Evolutionary conservation across 1,140 invertebrate genomes (phyloP).

Genomic region (Aphelinus certus): DNA sequence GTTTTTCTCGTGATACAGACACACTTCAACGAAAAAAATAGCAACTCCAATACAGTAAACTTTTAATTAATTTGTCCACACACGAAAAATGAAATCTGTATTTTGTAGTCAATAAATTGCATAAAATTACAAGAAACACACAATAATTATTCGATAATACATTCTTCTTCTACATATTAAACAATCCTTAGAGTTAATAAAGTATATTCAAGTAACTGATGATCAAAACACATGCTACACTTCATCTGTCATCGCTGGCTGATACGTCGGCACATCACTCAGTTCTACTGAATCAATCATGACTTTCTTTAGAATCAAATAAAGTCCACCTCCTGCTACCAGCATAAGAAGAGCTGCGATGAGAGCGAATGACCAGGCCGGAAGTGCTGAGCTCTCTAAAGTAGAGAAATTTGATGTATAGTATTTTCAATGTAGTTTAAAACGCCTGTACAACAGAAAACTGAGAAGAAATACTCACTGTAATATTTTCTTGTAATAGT

Average conservation of each 20-base stretch:
- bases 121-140: slow-evolving; percentile 25
- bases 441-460: no score
- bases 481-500: slow-evolving; percentile 78
- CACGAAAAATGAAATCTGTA: slow-evolving; percentile 10
- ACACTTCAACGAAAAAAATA: no score
- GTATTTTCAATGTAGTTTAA: no score
- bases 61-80: no score
- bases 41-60: no score
- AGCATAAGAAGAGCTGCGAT: slow-evolving; percentile 74
- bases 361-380: slow-evolving; percentile 78
- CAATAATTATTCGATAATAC: slow-evolving; percentile 8
- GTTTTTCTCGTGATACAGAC: no score
- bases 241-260: slow-evolving; percentile 58
- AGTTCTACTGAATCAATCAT: slow-evolving; percentile 63
- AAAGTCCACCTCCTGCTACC: slow-evolving; percentile 72
- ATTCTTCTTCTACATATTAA: background rate
- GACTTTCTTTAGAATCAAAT: slow-evolving; percentile 73
- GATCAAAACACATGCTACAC: slow-evolving; percentile 15
- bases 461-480: slow-evolving; percentile 67
- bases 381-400: slow-evolving; percentile 71
- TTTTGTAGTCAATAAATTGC: slow-evolving; percentile 21
- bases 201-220: background rate
- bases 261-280: slow-evolving; percentile 51
- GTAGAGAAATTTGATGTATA: background rate
- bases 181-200: background rate